Evolutionary conservation across 2,888 invertebrate species (phyloP), one percentile per base, ranked within the genome.

Genomic region (Rhingia campestris): DNA sequence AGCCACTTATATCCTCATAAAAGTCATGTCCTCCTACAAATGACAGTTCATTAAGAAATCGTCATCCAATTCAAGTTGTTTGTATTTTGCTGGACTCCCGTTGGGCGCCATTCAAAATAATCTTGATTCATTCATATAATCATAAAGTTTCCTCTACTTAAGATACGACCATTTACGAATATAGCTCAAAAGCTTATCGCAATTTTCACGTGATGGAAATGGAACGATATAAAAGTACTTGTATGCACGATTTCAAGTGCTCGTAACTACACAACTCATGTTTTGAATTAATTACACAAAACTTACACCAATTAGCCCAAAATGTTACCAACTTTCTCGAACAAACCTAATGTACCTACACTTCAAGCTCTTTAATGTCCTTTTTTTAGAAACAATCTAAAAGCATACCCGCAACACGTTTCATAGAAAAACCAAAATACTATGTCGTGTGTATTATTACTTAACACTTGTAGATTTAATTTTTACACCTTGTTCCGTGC

Each of bases 381-480:
- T 14, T 10, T 53, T 53, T 12, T 12, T 53, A 32, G 7, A 58
- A 41, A 10, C 6, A 30, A 43, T 58, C 66, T 45, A 37, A 63
- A 67, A 82, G 72, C 67, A 61, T 82, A 72, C 43, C 72, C 69
- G 47, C 59, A 54, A 61, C 45, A 59, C 49, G 47, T 77, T 37
- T 33, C 53, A 69, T 35, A 56, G 32, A 54, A 45, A 61, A 70
- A 41, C 41, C 41, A 12, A 69, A 47, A 47, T n/a, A 54, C 43
- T n/a, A 72, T 84, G 54, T 70, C 84, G 84, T 84, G 84, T 66
- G 70, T 64, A 70, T 79, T 84, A 84, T 84, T 74, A 80, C 80
- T 84, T 84, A 84, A 80, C 84, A 84, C 84, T 84, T 84, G 79
- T 75, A 80, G 84, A 74, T 84, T 80, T 84, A 70, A 84, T 84